These are phyloP conservation scores for Alfaro cultratus DNA, from an alignment of 2,797 vertebrate species.

Conservation along the genomic window DNA sequence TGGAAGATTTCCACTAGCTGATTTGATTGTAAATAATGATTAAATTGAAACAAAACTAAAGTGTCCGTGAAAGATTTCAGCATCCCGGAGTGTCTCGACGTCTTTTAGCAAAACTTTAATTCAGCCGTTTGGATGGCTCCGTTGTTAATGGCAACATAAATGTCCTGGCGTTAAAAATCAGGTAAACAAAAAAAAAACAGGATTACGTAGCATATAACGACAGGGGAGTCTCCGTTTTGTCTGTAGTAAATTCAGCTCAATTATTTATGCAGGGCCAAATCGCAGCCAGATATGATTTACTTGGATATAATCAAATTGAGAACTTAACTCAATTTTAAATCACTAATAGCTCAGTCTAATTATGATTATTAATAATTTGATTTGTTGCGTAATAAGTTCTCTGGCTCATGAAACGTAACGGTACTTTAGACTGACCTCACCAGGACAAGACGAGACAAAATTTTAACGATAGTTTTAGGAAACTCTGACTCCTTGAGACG, in stretches of 20 bases:
- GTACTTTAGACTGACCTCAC: neutral
- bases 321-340: neutral
- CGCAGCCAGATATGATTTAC: neutral
- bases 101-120: slow-evolving; percentile 16
- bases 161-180: neutral
- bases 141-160: slow-evolving; percentile 2
- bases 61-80: slow-evolving; percentile 23
- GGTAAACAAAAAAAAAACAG: no score
- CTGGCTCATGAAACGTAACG: neutral
- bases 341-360: neutral
- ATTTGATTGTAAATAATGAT: slow-evolving; percentile 34
- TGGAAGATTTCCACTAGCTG: slow-evolving; percentile 29
- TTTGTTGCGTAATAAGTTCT: neutral
- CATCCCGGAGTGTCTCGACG: slow-evolving; percentile 8
- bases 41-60: slow-evolving; percentile 17
- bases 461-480: neutral
- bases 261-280: neutral
- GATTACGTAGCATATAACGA: no score
- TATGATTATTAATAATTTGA: neutral
- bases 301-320: neutral
- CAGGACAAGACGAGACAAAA: neutral
- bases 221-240: neutral
- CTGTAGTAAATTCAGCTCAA: neutral
- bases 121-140: slow-evolving; percentile 11
- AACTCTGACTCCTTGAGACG: neutral